A percentile compares a stretch with the other conserved stretches of the same genome.
phyloP scores from a whole-genome alignment of 2,888 invertebrate species.

The Tricholauxania praeusta region DNA sequence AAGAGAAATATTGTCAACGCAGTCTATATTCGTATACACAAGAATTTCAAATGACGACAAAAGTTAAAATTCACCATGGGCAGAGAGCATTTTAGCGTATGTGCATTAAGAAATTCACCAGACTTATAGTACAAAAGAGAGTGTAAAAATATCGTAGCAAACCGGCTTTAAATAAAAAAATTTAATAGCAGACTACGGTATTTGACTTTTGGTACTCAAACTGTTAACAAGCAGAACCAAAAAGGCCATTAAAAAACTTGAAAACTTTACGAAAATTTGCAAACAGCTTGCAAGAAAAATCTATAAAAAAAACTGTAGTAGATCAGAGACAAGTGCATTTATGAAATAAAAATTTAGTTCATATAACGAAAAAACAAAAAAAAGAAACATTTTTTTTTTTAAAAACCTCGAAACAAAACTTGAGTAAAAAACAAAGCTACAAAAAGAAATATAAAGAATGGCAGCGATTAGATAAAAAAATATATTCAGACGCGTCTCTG shows the following conservation, averaged over 20 bases:
- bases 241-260: slow-evolving; percentile 17
- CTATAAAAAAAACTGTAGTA: slow-evolving; percentile 27
- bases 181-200: slow-evolving; percentile 54
- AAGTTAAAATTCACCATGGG: too few relatives aligned
- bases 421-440: not conserved
- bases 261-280: slow-evolving; percentile 5
- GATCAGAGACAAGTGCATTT: slow-evolving; percentile 28
- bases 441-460: slow-evolving; percentile 21
- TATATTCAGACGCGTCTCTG: not conserved
- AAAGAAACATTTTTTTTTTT: too few relatives aligned
- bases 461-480: slow-evolving; percentile 25
- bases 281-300: slow-evolving; percentile 15
- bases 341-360: slow-evolving; percentile 13
- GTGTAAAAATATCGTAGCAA: slow-evolving; percentile 39
- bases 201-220: slow-evolving; percentile 62
- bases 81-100: too few relatives aligned
- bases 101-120: not conserved
- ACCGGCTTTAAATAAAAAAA: slow-evolving; percentile 66
- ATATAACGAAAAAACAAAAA: too few relatives aligned
- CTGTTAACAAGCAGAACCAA: slow-evolving; percentile 50
- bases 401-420: not conserved
- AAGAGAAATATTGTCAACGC: too few relatives aligned
- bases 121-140: too few relatives aligned
- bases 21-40: too few relatives aligned
- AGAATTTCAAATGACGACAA: too few relatives aligned